Conservation (phyloP, 2,113 vertebrate species). For the Pollachius pollachius region DNA sequence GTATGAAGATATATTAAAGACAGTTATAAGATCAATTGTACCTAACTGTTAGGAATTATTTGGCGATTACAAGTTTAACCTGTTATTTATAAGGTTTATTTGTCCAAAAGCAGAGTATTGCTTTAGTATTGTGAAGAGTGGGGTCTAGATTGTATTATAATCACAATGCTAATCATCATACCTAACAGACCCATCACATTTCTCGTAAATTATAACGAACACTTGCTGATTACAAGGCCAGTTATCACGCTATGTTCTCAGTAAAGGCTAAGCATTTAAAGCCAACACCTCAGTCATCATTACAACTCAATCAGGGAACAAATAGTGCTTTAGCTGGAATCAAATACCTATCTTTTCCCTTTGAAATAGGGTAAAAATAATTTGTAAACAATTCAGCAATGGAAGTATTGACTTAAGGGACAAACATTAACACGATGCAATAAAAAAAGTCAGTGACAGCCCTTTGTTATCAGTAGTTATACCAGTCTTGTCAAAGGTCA, state of each 20-base stretch:
- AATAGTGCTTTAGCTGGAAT: neutral
- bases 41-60: too few species aligned
- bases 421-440: conserved; percentile 6
- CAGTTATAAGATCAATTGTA: too few species aligned
- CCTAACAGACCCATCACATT: too few species aligned
- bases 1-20: too few species aligned
- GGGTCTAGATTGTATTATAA: too few species aligned
- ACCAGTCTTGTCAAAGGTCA: conserved; percentile 21
- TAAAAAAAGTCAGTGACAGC: neutral
- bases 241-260: neutral
- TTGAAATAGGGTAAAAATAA: neutral
- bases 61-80: too few species aligned
- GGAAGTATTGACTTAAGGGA: conserved; percentile 1
- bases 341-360: neutral
- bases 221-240: neutral
- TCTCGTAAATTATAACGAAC: too few species aligned
- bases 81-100: too few species aligned
- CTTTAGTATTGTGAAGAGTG: too few species aligned
- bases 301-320: conserved; percentile 11
- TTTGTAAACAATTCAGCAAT: conserved; percentile 27
- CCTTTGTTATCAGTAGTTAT: conserved; percentile 18
- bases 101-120: too few species aligned
- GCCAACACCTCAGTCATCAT: neutral
- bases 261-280: neutral
- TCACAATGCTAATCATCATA: too few species aligned